Base-by-base conservation (phyloP, 2,888 invertebrate species). In the Tyria jacobaeae region DNA sequence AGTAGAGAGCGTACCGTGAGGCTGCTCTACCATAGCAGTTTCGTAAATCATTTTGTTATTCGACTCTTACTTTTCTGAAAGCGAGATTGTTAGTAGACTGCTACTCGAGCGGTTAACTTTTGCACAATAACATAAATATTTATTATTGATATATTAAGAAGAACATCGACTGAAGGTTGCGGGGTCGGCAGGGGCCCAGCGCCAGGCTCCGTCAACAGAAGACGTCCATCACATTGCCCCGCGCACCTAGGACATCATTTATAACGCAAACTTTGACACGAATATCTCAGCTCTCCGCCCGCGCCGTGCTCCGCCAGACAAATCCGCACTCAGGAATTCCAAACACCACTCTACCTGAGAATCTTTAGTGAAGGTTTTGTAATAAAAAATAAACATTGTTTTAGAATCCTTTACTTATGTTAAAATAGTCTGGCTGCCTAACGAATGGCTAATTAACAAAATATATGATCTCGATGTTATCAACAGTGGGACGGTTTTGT, bases 261-360 rank as follows among this genome's bases (percentile, higher is more conserved):
- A 66, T 70, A 52, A 62, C 57, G 51, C 59, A 60, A 57, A 48
- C 56, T 60, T 27, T 52, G 70, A 66, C 73, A 73, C 51, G 49
- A 50, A 57, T 48, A 62, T 47, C 60, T 58, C 41, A 24, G 58
- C 49, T 17, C 54, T n/a, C 47, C 41, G 39, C 44, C 34, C 47
- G n/a, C n/a, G n/a, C n/a, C n/a, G n/a, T n/a, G n/a, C n/a, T n/a
- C n/a, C 25, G 35, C 41, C 49, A 57, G 60, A 58, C 57, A 62
- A 44, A 56, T 56, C 57, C 5, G 44, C 21, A 52, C 25, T 25
- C 7, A 55, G 57, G 62, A 61, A 61, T 56, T 35, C 14, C 4
- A n/a, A 39, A 37, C 39, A 49, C 58, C 50, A 17, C 17, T 50
- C 62, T 72, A 75, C 73, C 74, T 67, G 70, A 66, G 56, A 14